phyloP scores from a whole-genome alignment of 2,888 invertebrate genomes.

The Acrocera orbiculus region DNA sequence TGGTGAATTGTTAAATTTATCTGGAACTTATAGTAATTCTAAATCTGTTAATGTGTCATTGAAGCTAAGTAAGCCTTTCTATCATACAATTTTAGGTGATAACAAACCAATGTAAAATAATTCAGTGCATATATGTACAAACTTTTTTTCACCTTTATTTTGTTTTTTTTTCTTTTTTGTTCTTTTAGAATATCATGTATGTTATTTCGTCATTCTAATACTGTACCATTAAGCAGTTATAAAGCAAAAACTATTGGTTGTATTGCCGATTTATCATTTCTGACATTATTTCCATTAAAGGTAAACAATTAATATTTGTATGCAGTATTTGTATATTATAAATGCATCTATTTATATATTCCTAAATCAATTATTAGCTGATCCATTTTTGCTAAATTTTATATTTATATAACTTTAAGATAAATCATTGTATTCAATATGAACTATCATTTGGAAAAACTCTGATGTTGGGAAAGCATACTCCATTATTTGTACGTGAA shows the following conservation, averaged over 20 bases:
- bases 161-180: constrained; percentile 1
- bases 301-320: constrained; percentile 14
- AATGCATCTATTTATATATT: constrained; percentile 1
- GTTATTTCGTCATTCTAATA: constrained; percentile 46
- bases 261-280: constrained; percentile 56
- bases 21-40: constrained; percentile 72
- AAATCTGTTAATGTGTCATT: constrained; percentile 66
- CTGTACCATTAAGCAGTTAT: constrained; percentile 40
- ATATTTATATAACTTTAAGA: constrained; percentile 27
- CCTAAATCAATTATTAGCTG: too few species aligned
- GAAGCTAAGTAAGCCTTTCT: constrained; percentile 67
- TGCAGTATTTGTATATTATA: neutral
- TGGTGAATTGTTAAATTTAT: constrained; percentile 65
- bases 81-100: constrained; percentile 40
- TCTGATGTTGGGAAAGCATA: constrained; percentile 48
- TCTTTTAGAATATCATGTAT: constrained; percentile 46
- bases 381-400: too few species aligned
- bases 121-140: too few species aligned
- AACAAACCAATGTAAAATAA: constrained; percentile 44
- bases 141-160: neutral
- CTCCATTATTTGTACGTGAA: constrained; percentile 73
- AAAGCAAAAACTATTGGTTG: constrained; percentile 60
- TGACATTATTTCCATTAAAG: constrained; percentile 34
- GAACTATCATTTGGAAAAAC: constrained; percentile 73
- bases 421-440: constrained; percentile 74